These are phyloP conservation scores for Ataeniobius toweri DNA, from an alignment of 2,797 vertebrate species.

Conservation along the genomic window DNA sequence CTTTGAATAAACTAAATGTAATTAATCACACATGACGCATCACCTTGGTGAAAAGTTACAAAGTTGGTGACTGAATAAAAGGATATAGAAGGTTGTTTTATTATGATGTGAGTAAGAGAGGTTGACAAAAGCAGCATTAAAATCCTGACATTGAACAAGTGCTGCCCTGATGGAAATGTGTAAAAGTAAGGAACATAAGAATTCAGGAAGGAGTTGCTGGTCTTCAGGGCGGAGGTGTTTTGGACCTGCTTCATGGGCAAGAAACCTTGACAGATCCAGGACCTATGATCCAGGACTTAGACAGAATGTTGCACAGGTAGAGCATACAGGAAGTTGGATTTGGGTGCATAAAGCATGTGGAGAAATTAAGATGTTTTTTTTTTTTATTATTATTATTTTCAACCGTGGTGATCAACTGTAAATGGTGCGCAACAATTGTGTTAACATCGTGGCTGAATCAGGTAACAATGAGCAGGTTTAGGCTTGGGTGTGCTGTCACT, in stretches of 20 bases:
- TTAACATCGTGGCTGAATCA: too few relatives aligned
- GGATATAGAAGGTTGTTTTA: neutral
- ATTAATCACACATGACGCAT: conserved; percentile 1
- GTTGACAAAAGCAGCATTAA: neutral
- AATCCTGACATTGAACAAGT: neutral
- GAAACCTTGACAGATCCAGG: neutral
- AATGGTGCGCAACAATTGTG: too few relatives aligned
- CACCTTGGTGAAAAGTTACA: neutral
- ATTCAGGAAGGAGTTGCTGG: neutral
- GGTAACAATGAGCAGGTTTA: too few relatives aligned
- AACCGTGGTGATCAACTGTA: too few relatives aligned
- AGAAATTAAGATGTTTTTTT: too few relatives aligned
- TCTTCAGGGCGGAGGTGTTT: neutral
- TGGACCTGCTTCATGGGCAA: neutral
- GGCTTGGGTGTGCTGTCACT: too few relatives aligned
- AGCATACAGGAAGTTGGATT: neutral
- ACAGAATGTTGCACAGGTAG: too few relatives aligned
- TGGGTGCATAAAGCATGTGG: neutral
- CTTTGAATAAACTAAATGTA: neutral
- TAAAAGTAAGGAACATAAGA: neutral
- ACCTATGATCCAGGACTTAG: too few relatives aligned
- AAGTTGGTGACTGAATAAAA: neutral
- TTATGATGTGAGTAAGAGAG: neutral
- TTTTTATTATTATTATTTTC: too few relatives aligned
- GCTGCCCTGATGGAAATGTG: too few relatives aligned